Evolutionary conservation across 2,888 invertebrate genomes (phyloP), one percentile per base, ranked within the genome.

Genomic region (Synergus laeviventris): DNA sequence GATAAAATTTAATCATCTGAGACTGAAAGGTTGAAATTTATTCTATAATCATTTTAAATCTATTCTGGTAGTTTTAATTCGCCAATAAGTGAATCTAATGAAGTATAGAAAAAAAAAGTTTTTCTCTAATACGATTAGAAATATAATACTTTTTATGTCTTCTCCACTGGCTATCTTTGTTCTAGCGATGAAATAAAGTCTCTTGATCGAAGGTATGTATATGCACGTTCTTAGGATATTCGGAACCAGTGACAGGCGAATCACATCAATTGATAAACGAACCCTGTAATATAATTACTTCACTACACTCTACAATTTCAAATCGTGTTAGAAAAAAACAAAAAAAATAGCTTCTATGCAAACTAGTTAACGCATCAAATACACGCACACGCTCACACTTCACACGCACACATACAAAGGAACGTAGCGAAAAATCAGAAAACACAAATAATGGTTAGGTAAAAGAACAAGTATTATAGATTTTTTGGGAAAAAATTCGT

Each of bases 301-400:
- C 45, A 56, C 56, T 75, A 73, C 73, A 61, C 75, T 74, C 64
- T 59, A 73, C 16, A 42, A 73, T 12, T 49, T 79, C 54, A 74
- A 64, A 64, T 54, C 42, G 24, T 80, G 78, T 83, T 81, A 81
- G 75, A 79, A 60, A 74, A 82, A 76, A 80, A 74, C 79, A 91
- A 90, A 87, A 90, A 89, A 88, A 81, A 81, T 86, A 86, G 78
- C 74, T 74, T 74, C 79, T 75, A 84, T 78, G 81, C 82, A 85
- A 83, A 82, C 62, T 79, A 80, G 79, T 76, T 83, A 81, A 75
- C 82, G 81, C 82, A 84, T 81, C 83, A 81, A 83, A 74, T 31
- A 75, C 76, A 66, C 74, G 60, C 66, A 75, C 56, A 73, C 74
- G 74, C 54, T 61, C 73, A 74, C 76, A 74, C n/a, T 16, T 31